These are phyloP conservation scores for Ephialtes manifestator DNA, from an alignment of 2,888 invertebrate genomes.

Conservation along the genomic window DNA sequence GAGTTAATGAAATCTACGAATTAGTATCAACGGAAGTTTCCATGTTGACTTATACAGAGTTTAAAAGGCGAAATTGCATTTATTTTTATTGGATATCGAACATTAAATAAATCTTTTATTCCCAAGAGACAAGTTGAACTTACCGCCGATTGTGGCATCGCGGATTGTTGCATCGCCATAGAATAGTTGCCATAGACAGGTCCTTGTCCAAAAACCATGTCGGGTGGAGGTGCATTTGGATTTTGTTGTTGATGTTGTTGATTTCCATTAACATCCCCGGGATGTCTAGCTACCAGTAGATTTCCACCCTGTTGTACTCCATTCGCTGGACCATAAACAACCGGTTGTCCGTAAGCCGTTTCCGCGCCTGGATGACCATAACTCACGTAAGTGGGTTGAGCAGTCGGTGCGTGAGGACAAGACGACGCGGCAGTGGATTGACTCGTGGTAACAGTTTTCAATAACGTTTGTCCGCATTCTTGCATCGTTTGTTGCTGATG, in stretches of 20 bases:
- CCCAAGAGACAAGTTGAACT: conserved; percentile 24
- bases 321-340: conserved; percentile 60
- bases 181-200: conserved; percentile 82
- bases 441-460: conserved; percentile 79
- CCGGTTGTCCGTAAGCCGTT: conserved; percentile 65
- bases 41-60: neutral
- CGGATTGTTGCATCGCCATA: conserved; percentile 80
- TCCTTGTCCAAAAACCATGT: conserved; percentile 82
- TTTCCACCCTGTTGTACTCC: conserved; percentile 58
- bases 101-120: neutral
- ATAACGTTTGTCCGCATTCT: conserved; percentile 78
- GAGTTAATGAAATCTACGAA: too few species aligned
- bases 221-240: conserved; percentile 65
- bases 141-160: conserved; percentile 78
- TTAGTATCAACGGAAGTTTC: neutral
- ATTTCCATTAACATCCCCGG: conserved; percentile 49
- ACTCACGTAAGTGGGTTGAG: conserved; percentile 73
- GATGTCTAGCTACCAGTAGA: conserved; percentile 64
- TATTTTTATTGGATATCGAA: neutral
- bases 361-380: conserved; percentile 62
- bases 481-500: conserved; percentile 70
- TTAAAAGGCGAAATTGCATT: neutral
- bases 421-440: conserved; percentile 69
- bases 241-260: conserved; percentile 59
- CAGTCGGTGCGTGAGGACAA: conserved; percentile 77